Base-by-base conservation (phyloP, 2,888 invertebrate species). In the Malthinus seriepunctatus region DNA sequence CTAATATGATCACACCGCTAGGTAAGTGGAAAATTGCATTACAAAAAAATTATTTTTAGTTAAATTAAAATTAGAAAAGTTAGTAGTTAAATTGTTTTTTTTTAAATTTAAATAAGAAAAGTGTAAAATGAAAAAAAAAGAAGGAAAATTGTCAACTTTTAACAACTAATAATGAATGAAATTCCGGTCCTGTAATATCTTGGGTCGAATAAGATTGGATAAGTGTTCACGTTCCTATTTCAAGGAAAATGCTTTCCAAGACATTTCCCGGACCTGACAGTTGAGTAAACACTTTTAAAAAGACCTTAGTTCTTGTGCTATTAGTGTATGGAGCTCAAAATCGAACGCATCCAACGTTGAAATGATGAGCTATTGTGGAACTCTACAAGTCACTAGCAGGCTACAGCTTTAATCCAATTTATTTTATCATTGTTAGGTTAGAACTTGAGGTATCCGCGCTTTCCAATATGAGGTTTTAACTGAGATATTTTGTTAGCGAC, bases 371-470 rank as follows among this genome's bases (percentile, higher is more conserved):
- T 73, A 78, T 78, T 78, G 78, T 78, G 72, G 72, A 71, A 71
- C 74, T 73, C 74, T 76, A 73, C 75, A 75, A 76, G 76, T 76
- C 76, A 76, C 74, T 73, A 73, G 70, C 74, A 73, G 76, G 74
- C 73, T 74, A 74, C 74, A 76, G 73, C 74, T 77, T 77, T 79
- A 78, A 79, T 78, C 77, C 78, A 78, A 79, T 79, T 78, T 79
- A 78, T 79, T 79, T 79, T 75, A 73, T 78, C 77, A 78, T 79
- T 79, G 78, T 79, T 76, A 76, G 72, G 73, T 77, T 74, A 74
- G 73, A 69, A 69, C 53, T 67, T 68, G 67, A 72, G 71, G 72
- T 69, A 73, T 73, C 69, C 70, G 65, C 69, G 56, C 56, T 56
- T 60, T 60, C 49, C 60, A 60, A 56, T 60, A 51, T 56, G 56